Evolutionary conservation across 2,797 vertebrate genomes (phyloP).

Genomic region (Hafferia zeledoni): DNA sequence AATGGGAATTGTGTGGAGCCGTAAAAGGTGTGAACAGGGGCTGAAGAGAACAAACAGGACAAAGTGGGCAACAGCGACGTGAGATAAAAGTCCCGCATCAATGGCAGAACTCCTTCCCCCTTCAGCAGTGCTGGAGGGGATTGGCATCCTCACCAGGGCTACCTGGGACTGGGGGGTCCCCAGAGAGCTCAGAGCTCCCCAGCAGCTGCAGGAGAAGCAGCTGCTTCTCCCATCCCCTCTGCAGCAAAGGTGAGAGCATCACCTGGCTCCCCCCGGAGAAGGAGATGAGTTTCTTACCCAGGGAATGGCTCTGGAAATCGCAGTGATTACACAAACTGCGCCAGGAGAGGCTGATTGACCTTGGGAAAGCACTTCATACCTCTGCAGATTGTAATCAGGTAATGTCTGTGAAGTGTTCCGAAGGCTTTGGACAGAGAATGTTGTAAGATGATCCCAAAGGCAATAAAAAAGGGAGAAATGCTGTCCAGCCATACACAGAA

Average conservation of each 20-base stretch:
- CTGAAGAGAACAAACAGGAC: background rate
- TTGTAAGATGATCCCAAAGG: constrained; percentile 32
- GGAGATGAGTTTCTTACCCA: background rate
- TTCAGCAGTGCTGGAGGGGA: rapidly evolving
- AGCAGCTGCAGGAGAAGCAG: background rate
- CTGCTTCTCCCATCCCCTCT: background rate
- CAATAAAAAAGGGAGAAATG: constrained; percentile 13
- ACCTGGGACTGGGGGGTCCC: background rate
- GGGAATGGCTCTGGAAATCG: background rate
- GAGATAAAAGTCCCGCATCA: background rate
- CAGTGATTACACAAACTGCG: background rate
- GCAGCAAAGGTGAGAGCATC: background rate
- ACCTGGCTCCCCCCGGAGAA: background rate
- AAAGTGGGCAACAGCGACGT: rapidly evolving
- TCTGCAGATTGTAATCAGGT: constrained; percentile 21
- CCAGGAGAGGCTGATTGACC: background rate
- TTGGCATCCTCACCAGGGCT: background rate
- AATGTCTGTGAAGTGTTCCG: background rate
- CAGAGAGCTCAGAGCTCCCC: background rate
- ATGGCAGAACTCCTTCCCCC: background rate
- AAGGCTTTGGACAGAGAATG: background rate
- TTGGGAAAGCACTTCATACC: background rate
- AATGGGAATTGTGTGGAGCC: background rate
- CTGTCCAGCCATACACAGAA: background rate
- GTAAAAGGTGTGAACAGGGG: background rate